These are phyloP conservation scores for Pungitius pungitius DNA, from an alignment of 2,113 vertebrate species.

Conservation along the genomic window DNA sequence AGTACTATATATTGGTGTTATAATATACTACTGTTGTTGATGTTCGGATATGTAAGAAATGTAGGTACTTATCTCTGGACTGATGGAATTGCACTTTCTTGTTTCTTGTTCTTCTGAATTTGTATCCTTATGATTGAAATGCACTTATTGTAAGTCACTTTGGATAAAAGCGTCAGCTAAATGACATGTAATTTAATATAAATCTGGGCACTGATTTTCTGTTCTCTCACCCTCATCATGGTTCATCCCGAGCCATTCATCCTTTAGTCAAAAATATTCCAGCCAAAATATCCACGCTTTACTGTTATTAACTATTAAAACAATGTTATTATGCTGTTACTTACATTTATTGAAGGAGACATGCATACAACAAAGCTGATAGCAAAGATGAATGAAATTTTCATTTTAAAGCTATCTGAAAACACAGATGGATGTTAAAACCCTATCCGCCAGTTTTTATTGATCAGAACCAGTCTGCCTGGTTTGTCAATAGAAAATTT, in stretches of 20 bases:
- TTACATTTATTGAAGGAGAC: not conserved
- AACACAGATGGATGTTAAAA: constrained; percentile 43
- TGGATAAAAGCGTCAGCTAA: too few relatives aligned
- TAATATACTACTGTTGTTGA: too few relatives aligned
- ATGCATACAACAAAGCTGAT: not conserved
- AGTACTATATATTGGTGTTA: not conserved
- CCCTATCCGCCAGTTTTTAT: constrained; percentile 56
- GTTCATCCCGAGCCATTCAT: not conserved
- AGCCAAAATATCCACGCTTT: not conserved
- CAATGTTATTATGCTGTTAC: not conserved
- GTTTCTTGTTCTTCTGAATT: too few relatives aligned
- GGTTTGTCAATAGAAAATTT: constrained; percentile 70
- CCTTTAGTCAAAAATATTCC: not conserved
- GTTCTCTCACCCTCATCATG: not conserved
- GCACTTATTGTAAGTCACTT: too few relatives aligned
- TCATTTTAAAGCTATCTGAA: not conserved
- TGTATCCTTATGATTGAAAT: too few relatives aligned
- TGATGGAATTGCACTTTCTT: too few relatives aligned
- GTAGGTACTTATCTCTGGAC: not conserved
- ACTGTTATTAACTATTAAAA: not conserved
- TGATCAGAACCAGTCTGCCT: constrained; percentile 53
- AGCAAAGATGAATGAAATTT: not conserved
- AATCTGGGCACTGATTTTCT: not conserved
- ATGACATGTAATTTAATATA: too few relatives aligned
- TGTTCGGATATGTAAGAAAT: not conserved